Percentiles rank a stretch among this genome's conserved stretches.
These are phyloP conservation scores for Macrotis lagotis DNA, from an alignment of 2,113 vertebrate species.

Conservation along the genomic window DNA sequence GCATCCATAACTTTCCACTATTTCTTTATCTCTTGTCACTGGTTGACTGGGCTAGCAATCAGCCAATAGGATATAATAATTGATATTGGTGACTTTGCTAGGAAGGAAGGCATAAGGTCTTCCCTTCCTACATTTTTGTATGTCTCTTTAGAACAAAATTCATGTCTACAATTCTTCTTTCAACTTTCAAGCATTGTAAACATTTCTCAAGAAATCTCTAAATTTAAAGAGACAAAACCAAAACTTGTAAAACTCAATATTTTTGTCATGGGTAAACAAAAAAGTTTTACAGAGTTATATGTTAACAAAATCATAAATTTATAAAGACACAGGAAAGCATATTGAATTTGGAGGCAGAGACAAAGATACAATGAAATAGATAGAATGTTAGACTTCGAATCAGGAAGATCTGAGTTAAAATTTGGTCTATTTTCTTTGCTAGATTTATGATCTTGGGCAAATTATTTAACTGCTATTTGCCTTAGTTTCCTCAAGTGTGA, in stretches of 20 bases:
- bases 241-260: not conserved
- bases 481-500: not conserved
- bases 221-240: not conserved
- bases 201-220: not conserved
- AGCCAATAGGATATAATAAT: not conserved
- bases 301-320: not conserved
- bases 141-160: not conserved
- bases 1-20: not conserved
- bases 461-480: not conserved
- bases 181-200: not conserved
- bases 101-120: not conserved
- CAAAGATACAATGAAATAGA: not conserved
- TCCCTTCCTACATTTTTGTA: not conserved
- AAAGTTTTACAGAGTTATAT: not conserved
- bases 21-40: not conserved
- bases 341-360: not conserved
- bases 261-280: not conserved
- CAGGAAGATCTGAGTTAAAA: not conserved
- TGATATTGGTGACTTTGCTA: not conserved
- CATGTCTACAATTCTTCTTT: not conserved
- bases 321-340: not conserved
- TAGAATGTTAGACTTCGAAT: not conserved
- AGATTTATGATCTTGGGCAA: not conserved
- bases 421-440: not conserved
- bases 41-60: not conserved